A percentile compares a stretch with the other conserved stretches of the same genome.
Conservation (phyloP, 2,797 vertebrate species). For the Molossus molossus region DNA sequence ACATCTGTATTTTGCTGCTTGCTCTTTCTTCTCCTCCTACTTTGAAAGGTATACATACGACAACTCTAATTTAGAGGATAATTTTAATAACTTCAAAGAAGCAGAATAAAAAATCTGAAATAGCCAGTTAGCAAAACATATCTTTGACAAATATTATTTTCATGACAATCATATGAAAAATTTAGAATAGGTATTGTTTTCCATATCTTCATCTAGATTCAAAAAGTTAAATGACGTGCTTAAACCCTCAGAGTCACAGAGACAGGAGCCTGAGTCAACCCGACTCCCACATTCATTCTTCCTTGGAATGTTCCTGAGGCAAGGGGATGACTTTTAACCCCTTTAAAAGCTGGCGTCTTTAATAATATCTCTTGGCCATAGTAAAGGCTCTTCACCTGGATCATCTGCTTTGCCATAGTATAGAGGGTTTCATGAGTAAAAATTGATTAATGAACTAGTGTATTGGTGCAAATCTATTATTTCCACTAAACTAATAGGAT, state of each 20-base stretch:
- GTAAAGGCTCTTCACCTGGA: neutral
- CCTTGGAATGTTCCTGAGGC: neutral
- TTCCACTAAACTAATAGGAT: neutral
- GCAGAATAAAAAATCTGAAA: slow-evolving; percentile 5
- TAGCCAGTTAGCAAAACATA: neutral
- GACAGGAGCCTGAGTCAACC: neutral
- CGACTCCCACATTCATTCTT: neutral
- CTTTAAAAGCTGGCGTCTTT: neutral
- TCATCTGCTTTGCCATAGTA: neutral
- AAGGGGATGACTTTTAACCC: neutral
- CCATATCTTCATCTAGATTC: neutral
- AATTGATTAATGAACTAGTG: neutral
- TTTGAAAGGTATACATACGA: neutral
- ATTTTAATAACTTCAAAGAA: neutral
- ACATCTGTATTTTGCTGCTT: neutral
- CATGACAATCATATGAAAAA: neutral
- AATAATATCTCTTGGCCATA: neutral
- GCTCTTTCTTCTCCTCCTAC: neutral
- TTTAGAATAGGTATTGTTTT: neutral
- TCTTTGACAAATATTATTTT: neutral
- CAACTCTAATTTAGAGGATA: neutral
- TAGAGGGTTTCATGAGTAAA: neutral
- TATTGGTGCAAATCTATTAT: neutral
- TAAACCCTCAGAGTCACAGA: neutral
- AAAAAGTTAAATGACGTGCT: neutral